Evolutionary conservation across 1,140 invertebrate species (phyloP).

Genomic region (Adelges cooleyi): DNA sequence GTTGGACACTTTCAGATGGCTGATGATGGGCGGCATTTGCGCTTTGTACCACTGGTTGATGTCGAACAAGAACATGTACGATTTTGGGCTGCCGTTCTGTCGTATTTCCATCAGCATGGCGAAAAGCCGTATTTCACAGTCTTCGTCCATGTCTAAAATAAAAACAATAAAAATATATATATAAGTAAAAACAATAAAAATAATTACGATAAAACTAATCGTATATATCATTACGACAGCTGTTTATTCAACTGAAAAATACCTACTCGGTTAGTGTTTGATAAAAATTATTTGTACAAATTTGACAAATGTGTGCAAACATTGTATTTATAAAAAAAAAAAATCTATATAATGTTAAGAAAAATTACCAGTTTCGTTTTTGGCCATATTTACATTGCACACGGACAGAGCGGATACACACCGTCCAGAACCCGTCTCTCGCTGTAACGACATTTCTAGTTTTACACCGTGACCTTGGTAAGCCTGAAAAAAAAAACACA

Average conservation of each 20-base stretch:
- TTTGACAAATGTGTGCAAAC: too few relatives aligned
- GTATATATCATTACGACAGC: too few relatives aligned
- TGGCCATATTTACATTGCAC: slow-evolving; percentile 6
- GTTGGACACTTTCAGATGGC: slow-evolving; percentile 8
- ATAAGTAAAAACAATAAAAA: too few relatives aligned
- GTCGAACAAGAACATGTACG: slow-evolving; percentile 62
- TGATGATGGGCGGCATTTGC: slow-evolving; percentile 57
- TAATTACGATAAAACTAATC: too few relatives aligned
- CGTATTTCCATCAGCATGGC: slow-evolving; percentile 16
- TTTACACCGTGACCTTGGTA: slow-evolving; percentile 5
- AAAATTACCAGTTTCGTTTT: slow-evolving; percentile 14
- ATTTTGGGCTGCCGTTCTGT: background rate
- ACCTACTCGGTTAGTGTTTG: too few relatives aligned
- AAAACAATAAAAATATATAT: too few relatives aligned
- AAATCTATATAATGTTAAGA: background rate
- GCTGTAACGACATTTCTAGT: slow-evolving; percentile 16
- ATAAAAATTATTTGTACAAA: too few relatives aligned
- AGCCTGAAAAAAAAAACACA: background rate
- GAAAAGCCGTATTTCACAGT: slow-evolving; percentile 22
- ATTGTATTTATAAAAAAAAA: background rate
- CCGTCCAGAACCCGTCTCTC: slow-evolving; percentile 4
- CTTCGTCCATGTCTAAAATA: slow-evolving; percentile 15
- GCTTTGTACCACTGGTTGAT: slow-evolving; percentile 93
- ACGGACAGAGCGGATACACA: slow-evolving; percentile 5
- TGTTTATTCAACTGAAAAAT: too few relatives aligned